phyloP scores from a whole-genome alignment of 1,140 invertebrate genomes.

The Drosophila aff. region DNA sequence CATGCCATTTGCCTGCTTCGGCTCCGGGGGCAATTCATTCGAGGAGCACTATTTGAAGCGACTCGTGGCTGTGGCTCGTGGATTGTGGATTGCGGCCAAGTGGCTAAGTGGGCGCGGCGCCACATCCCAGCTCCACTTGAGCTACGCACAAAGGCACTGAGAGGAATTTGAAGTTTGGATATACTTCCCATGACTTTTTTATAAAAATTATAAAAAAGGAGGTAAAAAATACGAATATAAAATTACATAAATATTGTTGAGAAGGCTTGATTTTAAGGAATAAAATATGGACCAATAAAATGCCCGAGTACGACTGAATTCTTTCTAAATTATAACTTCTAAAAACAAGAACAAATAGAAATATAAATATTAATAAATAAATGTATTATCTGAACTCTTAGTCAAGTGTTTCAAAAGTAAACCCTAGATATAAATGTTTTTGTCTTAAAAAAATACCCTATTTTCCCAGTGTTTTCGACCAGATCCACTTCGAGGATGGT shows the following conservation, averaged over 20 bases:
- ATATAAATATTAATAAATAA: too few species aligned
- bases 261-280: neutral
- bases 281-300: too few species aligned
- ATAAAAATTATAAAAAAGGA: neutral
- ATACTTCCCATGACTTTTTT: neutral
- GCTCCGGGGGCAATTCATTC: slow-evolving; percentile 71
- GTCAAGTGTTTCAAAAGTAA: neutral
- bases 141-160: slow-evolving; percentile 21
- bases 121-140: slow-evolving; percentile 51
- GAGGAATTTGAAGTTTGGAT: neutral
- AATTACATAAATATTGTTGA: neutral
- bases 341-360: too few species aligned
- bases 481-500: slow-evolving; percentile 41
- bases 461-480: slow-evolving; percentile 10
- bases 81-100: slow-evolving; percentile 17
- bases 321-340: too few species aligned
- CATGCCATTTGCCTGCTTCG: slow-evolving; percentile 74
- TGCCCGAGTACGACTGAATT: too few species aligned
- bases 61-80: slow-evolving; percentile 15
- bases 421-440: neutral
- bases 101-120: slow-evolving; percentile 75
- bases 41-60: slow-evolving; percentile 71
- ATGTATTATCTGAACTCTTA: neutral
- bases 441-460: neutral
- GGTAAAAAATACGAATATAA: neutral